Evolutionary conservation across 2,888 invertebrate species (phyloP), one percentile per base, ranked within the genome.

Genomic region (Bruchidius siliquastri): DNA sequence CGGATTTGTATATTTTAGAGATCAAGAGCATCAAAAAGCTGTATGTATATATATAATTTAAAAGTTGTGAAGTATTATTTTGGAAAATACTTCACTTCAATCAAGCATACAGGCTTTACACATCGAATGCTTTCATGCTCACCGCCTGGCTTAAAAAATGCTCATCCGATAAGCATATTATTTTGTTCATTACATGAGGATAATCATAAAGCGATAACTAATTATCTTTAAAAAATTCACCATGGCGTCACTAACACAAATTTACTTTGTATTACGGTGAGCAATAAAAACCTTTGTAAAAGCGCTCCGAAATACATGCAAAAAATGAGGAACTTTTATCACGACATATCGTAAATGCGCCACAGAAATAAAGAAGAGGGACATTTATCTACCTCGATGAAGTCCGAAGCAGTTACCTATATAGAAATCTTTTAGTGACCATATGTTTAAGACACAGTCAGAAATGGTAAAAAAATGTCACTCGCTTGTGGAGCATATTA

Each of bases 181-280:
- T 71, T 49, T 32, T 20, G 71, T 71, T 71, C 66, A 71, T 71
- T 71, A 71, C 71, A 49, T 71, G 49, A 49, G n/a, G 66, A 71
- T 26, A 21, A 71, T 21, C 71, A 71, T 71, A 32, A 71, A 71
- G 13, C 21, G 32, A 21, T 32, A 32, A 20, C 21, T 32, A 32
- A 71, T 71, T 70, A 32, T 71, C 21, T 32, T 71, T 32, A 2
- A 32, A 32, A 70, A 71, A 32, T 71, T 71, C 71, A 20, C 49
- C 49, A 49, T 49, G 49, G 49, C 49, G 49, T 49, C 49, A 49
- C 49, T 49, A 49, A 49, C 49, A 49, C 49, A 49, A 49, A 49
- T 49, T 49, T 49, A 49, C 49, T 49, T 49, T 49, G 49, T 49
- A 49, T 13, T 49, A 49, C 49, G 49, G 8, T 8, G 18, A 49